Evolutionary conservation across 2,113 vertebrate species (phyloP), one percentile per base, ranked within the genome.

Genomic region (Toxostoma redivivum): DNA sequence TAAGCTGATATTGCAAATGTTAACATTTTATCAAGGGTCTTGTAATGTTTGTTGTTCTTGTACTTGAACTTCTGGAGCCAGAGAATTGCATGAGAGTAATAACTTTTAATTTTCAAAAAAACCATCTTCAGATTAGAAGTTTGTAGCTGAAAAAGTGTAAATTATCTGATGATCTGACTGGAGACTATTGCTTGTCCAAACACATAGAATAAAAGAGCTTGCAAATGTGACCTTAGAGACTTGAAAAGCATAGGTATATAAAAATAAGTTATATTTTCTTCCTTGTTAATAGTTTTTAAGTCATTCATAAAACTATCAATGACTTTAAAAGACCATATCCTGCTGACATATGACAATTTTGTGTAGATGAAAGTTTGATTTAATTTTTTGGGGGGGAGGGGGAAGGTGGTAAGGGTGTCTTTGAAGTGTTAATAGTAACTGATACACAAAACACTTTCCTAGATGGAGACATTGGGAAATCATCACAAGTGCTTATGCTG

Each of bases 331-430:
- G 37, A 57, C 61, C 17, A 17, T 28, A 51, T 69, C 50, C 50
- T 61, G 15, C 38, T 83, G 74, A 65, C 31, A 78, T 60, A 67
- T 12, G 61, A 20, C 9, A 60, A 81, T 71, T 84, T 60, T 40
- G 2, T 48, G 17, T 8, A 33, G 38, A 40, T 47, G 17, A 45
- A 76, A 45, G 7, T 37, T 83, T 24, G 50, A 38, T 77, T 84
- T 14, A 80, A 71, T 37, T 50, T 50, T 51, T 18, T 37, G 7
- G 2, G 1, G 14, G 1, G 37, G 15, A 6, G 10, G 21, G 11
- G 45, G 8, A n/a, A n/a, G 11, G 4, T 7, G 2, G 2, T 15
- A 3, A 12, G 1, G 5, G 3, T 9, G 13, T 53, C 4, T 35
- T n/a, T 69, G 48, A 54, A 45, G 4, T 9, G 1, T 61, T 72